Conservation (phyloP, 2,888 invertebrate genomes). For the Trachelus iudaicus region DNA sequence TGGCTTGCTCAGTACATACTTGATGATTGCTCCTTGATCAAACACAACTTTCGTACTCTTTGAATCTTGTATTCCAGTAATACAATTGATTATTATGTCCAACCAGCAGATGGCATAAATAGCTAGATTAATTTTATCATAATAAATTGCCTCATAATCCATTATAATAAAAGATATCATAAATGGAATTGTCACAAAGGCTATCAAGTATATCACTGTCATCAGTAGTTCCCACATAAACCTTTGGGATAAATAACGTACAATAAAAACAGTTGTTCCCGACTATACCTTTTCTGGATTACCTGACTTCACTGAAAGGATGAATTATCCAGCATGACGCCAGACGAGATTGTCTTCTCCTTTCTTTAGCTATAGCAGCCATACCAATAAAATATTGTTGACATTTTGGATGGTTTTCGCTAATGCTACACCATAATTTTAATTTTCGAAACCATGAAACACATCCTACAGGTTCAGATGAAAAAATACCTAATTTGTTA, state of each 20-base stretch:
- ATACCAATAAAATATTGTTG: slow-evolving; percentile 41
- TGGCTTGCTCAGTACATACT: slow-evolving; percentile 30
- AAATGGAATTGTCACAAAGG: slow-evolving; percentile 55
- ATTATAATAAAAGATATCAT: slow-evolving; percentile 49
- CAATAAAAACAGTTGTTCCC: neutral
- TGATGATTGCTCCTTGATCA: slow-evolving; percentile 41
- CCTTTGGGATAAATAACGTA: slow-evolving; percentile 34
- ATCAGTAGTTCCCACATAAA: slow-evolving; percentile 55
- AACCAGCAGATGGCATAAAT: slow-evolving; percentile 55
- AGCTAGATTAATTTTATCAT: slow-evolving; percentile 45
- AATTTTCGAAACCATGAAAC: slow-evolving; percentile 19
- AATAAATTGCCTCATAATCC: slow-evolving; percentile 39
- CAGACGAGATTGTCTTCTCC: slow-evolving; percentile 36
- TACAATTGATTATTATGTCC: slow-evolving; percentile 47
- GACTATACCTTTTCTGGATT: slow-evolving; percentile 5
- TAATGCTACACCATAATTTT: slow-evolving; percentile 33
- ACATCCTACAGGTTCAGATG: slow-evolving; percentile 1
- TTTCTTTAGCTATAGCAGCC: slow-evolving; percentile 46
- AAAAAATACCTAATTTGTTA: neutral
- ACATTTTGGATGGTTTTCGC: slow-evolving; percentile 44
- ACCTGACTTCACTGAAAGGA: slow-evolving; percentile 52
- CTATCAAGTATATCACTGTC: slow-evolving; percentile 44
- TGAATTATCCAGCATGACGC: slow-evolving; percentile 55
- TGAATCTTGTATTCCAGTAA: slow-evolving; percentile 47
- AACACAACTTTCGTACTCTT: slow-evolving; percentile 36